Evolutionary conservation across 2,797 vertebrate species (phyloP), one percentile per base, ranked within the genome.

Genomic region (Nothura maculosa): DNA sequence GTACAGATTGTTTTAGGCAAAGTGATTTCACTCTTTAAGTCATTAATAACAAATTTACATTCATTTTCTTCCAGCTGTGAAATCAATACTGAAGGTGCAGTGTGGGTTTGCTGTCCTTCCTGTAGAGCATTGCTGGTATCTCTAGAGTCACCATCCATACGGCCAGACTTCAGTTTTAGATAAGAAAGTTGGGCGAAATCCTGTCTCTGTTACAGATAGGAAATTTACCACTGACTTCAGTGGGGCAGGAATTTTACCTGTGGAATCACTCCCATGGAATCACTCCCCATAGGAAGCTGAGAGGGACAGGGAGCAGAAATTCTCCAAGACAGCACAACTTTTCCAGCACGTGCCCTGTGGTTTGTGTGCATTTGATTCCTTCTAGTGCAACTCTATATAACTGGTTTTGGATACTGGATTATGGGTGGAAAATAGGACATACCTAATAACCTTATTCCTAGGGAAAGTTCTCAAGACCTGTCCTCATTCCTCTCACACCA

Each of bases 261-360:
- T 60, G 60, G 60, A 79, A 75, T 70, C 28, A 16, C 20, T 66
- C n/a, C 25, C 14, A 9, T 73, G 45, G 58, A 40, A 5, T 15
- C 4, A 3, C 3, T 69, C n/a, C 50, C 45, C 38, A 58, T 19
- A 58, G 58, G 34, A 81, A 28, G 16, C 24, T 12, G 32, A 68
- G 12, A 52, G 27, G 19, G 18, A 66, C 3, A 30, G 16, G 70
- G 34, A 69, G 43, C 68, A 69, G 48, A 62, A 85, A 40, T 24
- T 34, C 1, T 27, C 30, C 1, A 1, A 58, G 16, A 42, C 47
- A 25, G 32, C 30, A 63, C 36, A 10, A 85, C 8, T 22, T 48
- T 28, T 74, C 75, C 1, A 0, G 1, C 43, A 27, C 5, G 18
- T 0, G 0, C 69, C 28, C 27, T 81, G 30, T 20, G 15, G 5